Evolutionary conservation across 2,113 vertebrate species (phyloP).

Genomic region (Heterotis niloticus): DNA sequence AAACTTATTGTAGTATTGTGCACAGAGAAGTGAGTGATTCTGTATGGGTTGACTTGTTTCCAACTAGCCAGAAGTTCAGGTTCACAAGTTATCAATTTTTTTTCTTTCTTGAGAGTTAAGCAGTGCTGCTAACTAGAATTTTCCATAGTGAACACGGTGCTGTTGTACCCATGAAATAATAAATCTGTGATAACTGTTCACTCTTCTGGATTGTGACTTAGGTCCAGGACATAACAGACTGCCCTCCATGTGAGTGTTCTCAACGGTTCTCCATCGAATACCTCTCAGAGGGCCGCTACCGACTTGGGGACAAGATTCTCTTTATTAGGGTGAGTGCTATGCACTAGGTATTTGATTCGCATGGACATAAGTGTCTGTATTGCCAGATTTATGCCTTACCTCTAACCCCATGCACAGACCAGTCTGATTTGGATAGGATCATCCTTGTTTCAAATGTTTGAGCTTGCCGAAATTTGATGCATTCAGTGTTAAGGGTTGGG

Average conservation of each 20-base stretch:
- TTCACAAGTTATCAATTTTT: too few species aligned
- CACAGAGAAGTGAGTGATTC: too few species aligned
- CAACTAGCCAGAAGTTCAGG: too few species aligned
- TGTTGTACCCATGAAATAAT: too few species aligned
- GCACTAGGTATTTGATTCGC: not conserved
- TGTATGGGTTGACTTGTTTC: too few species aligned
- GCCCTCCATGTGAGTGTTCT: constrained; percentile 88
- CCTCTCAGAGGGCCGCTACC: constrained; percentile 91
- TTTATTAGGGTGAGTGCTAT: constrained; percentile 87
- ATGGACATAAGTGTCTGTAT: not conserved
- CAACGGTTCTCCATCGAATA: constrained; percentile 95
- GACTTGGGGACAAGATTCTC: constrained; percentile 93
- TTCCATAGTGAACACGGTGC: not conserved
- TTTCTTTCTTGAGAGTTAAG: not conserved
- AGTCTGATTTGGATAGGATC: not conserved
- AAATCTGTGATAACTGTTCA: not conserved
- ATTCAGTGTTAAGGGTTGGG: too few species aligned
- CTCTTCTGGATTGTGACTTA: constrained; percentile 39
- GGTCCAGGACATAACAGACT: constrained; percentile 82
- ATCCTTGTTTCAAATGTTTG: too few species aligned
- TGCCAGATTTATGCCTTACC: not conserved
- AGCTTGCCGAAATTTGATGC: too few species aligned
- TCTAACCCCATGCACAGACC: not conserved
- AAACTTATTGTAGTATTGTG: too few species aligned
- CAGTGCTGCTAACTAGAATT: not conserved